Base-by-base conservation (phyloP, 2,797 vertebrate genomes). In the Mormyrus proboscirostris region DNA sequence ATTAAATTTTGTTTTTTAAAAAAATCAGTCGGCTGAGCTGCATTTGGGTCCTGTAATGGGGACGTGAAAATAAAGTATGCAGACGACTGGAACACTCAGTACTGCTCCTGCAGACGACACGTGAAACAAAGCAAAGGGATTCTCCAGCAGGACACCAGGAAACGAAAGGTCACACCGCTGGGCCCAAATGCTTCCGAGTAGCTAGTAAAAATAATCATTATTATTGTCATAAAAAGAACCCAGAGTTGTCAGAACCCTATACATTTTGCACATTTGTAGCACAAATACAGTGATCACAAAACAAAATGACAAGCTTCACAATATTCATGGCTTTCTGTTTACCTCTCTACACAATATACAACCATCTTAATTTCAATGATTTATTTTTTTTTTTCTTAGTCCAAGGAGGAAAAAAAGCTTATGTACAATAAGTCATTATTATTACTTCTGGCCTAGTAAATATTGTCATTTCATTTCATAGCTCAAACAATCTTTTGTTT, bases 311-410 rank as follows among this genome's bases (percentile, higher is more conserved):
- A 95, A 94, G 93, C 93, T 94, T 95, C 97, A 97, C 97, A 97
- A 97, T 97, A 98, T 96, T 96, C 97, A 97, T 97, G 97, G 97
- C 96, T 97, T 97, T 96, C 95, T 95, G 92, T 95, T 95, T 95
- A 95, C 95, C 96, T 94, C 95, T 95, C 93, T 95, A 97, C 96
- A 97, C 96, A 97, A 98, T 97, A 93, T 95, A 96, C 95, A 96
- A 93, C 93, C 94, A 92, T 89, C 86, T 89, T 88, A 88, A 90
- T 87, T 91, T 90, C 88, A 91, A 88, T 88, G 29, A 62, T 62
- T 89, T 65, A 41, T 51, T 55, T 84, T 84, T 82, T 82, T 87
- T 86, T 93, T 93, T 94, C 95, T 94, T 92, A 94, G 92, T 92
- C 93, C 94, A 92, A 90, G 93, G 94, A 94, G 94, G 95, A 94